Base-by-base conservation (phyloP, 2,797 vertebrate species). In the Bovichtus variegatus region DNA sequence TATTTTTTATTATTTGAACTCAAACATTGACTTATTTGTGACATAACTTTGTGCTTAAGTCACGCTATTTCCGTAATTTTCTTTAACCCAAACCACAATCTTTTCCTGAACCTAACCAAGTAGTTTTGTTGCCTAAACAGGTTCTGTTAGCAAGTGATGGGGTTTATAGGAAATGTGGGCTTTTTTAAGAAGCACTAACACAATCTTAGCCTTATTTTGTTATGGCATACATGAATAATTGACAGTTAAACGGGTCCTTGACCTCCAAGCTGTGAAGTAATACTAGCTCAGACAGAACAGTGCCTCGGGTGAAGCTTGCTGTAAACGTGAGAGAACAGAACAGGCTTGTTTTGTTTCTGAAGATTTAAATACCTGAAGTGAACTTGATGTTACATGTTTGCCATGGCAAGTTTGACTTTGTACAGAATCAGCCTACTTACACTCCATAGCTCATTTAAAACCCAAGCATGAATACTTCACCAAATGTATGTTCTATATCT, bases 361-460 rank as follows among this genome's bases (percentile, higher is more conserved):
- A 34, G 19, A 9, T 36, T 13, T 3, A n/a, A 55, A 80, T 36
- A 62, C 55, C 67, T 31, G 34, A 63, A 5, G 9, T 44, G 12
- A 36, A 71, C 46, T 11, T 51, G 61, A 29, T 47, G 53, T 13
- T n/a, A 71, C 72, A 65, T 27, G 74, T 47, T 51, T 72, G 18
- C 55, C 6, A 8, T 19, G 13, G 13, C 71, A 71, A 15, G 31
- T 64, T 71, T 47, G 19, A 16, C 6, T 44, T 2, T 36, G 27
- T 19, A 9, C 34, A 49, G 36, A 21, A 9, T 10, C 38, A 13
- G 15, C 55, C 19, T 49, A 23, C 6, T 34, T 43, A 11, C 23
- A 25, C 9, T 34, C 6, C 1, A 36, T 43, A 40, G 3, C 27
- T 34, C 13, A 13, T 0, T n/a, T 31, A 23, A 1, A 29, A 47